Evolutionary conservation across 2,888 invertebrate species (phyloP).

Genomic region (Isoperla grammatica): DNA sequence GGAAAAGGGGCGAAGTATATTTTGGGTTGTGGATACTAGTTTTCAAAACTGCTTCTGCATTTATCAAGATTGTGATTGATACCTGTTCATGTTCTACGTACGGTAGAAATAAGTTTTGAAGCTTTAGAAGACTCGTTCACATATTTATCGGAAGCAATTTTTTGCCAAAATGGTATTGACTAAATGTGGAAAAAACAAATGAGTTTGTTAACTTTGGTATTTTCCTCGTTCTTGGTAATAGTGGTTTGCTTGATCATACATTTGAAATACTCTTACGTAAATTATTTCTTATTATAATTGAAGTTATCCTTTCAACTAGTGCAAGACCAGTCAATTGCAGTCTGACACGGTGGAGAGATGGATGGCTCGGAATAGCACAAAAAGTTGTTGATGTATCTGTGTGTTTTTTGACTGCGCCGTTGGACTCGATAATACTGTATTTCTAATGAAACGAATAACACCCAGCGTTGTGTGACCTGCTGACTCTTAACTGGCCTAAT

Average conservation of each 20-base stretch:
- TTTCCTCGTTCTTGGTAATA: conserved; percentile 32
- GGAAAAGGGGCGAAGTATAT: conserved; percentile 31
- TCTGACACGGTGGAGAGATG: conserved; percentile 17
- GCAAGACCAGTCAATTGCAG: conserved; percentile 33
- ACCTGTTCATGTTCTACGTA: conserved; percentile 34
- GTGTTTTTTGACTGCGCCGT: neutral
- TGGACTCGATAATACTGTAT: neutral
- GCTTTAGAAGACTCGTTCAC: conserved; percentile 33
- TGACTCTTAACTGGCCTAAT: conserved; percentile 31
- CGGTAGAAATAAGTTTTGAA: conserved; percentile 33
- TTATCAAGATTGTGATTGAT: conserved; percentile 34
- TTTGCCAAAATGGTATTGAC: conserved; percentile 32
- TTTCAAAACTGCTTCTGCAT: conserved; percentile 35
- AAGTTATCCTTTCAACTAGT: conserved; percentile 31
- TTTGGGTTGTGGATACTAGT: conserved; percentile 34
- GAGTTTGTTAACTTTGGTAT: conserved; percentile 32
- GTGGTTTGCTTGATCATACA: conserved; percentile 33
- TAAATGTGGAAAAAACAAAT: conserved; percentile 28
- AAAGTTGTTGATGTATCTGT: neutral
- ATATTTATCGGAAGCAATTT: conserved; percentile 32
- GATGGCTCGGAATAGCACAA: neutral
- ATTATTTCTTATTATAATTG: conserved; percentile 23
- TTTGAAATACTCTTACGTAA: conserved; percentile 34
- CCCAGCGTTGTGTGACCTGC: conserved; percentile 2
- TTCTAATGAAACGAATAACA: neutral